Evolutionary conservation across 1,140 invertebrate species (phyloP), one percentile per base, ranked within the genome.

Genomic region (Drosophila mayri): DNA sequence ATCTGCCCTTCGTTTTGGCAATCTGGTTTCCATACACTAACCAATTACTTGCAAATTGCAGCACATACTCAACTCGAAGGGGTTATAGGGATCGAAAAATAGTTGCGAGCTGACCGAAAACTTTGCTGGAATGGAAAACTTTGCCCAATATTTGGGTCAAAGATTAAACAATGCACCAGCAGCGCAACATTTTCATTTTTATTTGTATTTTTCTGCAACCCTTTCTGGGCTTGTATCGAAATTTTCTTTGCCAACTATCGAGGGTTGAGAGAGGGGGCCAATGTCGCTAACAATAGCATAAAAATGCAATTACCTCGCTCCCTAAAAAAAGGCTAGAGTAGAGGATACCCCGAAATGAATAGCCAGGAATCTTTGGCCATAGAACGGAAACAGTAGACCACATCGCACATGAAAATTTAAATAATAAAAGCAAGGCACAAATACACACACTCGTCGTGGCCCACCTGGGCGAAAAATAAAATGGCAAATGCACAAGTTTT

Each of bases 401-500:
- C 76, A 87, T 58, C 67, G 67, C 65, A 85, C 73, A 81, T 84
- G 72, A 74, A 87, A 83, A 79, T 87, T 77, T 87, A 83, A 88
- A 76, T 87, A 82, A 82, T 83, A 81, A 75, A 77, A 87, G 72
- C 76, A 62, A 41, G 20, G 18, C 22, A 52, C 12, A 46, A 10
- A 55, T 28, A 59, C 46, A 73, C 35, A 28, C 18, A 14, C 30
- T 20, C 49, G 16, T 46, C 44, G 38, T 25, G 25, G 25, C 32
- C 61, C 30, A 30, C 14, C 54, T 67, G 61, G 41, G 47, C 18
- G 66, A 52, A 68, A 77, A 83, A 79, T 76, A 72, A 87, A 87
- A 80, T 83, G 72, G 79, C 52, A 78, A 84, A 81, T 88, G 81
- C 71, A 79, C 78, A 90, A 88, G 81, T 90, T 90, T 90, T 85